phyloP scores from a whole-genome alignment of 2,888 invertebrate species.

The Gymnocheta viridis region DNA sequence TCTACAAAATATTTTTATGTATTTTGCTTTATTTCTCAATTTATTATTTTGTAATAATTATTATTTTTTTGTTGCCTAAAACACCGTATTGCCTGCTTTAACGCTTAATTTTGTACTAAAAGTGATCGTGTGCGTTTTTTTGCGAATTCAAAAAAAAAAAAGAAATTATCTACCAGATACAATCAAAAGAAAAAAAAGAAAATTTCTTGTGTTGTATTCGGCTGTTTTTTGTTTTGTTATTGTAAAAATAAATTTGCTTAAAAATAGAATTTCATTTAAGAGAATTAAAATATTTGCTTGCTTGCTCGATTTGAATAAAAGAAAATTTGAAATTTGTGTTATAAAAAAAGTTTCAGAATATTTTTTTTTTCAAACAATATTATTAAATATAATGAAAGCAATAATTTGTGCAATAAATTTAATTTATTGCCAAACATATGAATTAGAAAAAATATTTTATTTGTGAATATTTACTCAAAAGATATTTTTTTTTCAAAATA shows the following conservation, averaged over 20 bases:
- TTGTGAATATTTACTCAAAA: not conserved
- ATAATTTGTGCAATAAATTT: constrained; percentile 21
- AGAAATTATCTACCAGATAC: constrained; percentile 46
- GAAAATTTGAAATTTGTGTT: not conserved
- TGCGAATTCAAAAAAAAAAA: constrained; percentile 29
- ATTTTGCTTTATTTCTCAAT: not conserved
- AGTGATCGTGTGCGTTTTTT: constrained; percentile 44
- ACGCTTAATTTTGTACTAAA: constrained; percentile 67
- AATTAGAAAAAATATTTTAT: not conserved
- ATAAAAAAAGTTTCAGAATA: not conserved
- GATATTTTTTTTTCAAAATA: not conserved
- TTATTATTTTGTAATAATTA: not conserved
- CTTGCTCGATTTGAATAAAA: not conserved
- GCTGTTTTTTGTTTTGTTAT: constrained; percentile 33
- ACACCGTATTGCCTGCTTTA: constrained; percentile 37
- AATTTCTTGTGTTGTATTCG: constrained; percentile 18
- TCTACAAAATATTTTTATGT: constrained; percentile 10
- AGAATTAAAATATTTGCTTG: constrained; percentile 27
- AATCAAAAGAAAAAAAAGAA: constrained; percentile 1
- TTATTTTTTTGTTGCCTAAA: not conserved
- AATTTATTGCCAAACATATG: constrained; percentile 1
- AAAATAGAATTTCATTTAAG: constrained; percentile 66
- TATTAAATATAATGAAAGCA: not conserved
- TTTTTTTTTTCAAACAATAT: not conserved
- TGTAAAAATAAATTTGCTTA: constrained; percentile 39